Percentiles rank a stretch among this genome's conserved stretches.
Conservation (phyloP, 92 coral and sea anemone species). For the Porites evermanni region DNA sequence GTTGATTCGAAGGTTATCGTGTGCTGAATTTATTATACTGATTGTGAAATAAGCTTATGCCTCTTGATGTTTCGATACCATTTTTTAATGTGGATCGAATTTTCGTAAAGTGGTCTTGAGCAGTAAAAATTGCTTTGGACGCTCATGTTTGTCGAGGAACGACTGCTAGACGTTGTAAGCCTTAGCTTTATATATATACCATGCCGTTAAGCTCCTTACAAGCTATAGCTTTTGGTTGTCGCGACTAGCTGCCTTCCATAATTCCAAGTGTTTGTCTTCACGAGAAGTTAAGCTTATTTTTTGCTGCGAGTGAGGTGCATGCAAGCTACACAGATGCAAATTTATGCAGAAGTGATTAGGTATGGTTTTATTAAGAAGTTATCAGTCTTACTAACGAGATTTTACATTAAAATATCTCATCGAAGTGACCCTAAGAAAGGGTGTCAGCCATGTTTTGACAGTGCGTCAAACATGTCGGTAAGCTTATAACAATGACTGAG, state of each 20-base stretch:
- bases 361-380: background rate
- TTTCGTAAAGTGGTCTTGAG: background rate
- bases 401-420: background rate
- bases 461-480: background rate
- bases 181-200: background rate
- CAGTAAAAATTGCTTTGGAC: background rate
- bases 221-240: background rate
- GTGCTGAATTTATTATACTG: background rate
- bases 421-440: background rate
- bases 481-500: background rate
- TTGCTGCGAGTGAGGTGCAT: background rate
- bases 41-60: background rate
- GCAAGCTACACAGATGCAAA: background rate
- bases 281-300: no score
- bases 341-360: slow-evolving; percentile 5
- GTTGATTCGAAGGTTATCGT: background rate
- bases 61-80: background rate
- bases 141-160: background rate
- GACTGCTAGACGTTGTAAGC: background rate
- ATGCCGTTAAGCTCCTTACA: background rate
- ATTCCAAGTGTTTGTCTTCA: background rate
- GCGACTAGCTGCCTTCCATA: background rate
- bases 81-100: background rate
- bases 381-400: background rate
- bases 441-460: background rate